Evolutionary conservation across 92 coral and sea anemone genomes (phyloP).

Genomic region (Epizoanthus fatuus): DNA sequence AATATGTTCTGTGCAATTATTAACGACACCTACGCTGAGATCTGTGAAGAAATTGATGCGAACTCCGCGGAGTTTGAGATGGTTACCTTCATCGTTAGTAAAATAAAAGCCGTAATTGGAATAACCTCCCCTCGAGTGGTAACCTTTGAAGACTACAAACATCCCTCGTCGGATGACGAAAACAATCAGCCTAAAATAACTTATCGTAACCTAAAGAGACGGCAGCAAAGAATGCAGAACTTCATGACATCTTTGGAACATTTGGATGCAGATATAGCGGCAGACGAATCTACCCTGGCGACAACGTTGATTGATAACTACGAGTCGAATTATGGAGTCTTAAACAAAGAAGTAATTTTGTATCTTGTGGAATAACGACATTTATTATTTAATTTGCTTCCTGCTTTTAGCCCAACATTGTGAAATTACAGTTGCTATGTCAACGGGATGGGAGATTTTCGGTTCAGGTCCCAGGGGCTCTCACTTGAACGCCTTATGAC

Average conservation of each 20-base stretch:
- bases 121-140: conserved; percentile 41
- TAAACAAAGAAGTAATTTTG: conserved; percentile 27
- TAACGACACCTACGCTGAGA: conserved; percentile 67
- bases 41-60: conserved; percentile 43
- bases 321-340: neutral
- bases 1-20: conserved; percentile 75
- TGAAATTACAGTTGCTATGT: too few species aligned
- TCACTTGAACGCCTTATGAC: too few species aligned
- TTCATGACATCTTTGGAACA: conserved; percentile 25
- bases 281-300: conserved; percentile 8
- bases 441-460: too few species aligned
- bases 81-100: conserved; percentile 44
- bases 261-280: conserved; percentile 14
- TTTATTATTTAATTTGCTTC: neutral
- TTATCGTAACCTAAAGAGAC: neutral
- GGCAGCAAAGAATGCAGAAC: neutral
- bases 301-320: conserved; percentile 26
- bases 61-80: conserved; percentile 49
- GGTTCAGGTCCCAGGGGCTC: too few species aligned
- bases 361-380: conserved; percentile 4
- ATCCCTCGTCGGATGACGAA: neutral
- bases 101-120: conserved; percentile 53
- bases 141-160: conserved; percentile 64
- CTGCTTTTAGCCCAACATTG: too few species aligned
- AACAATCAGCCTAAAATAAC: neutral